These are phyloP conservation scores for Drosophila histrio DNA, from an alignment of 2,888 invertebrate genomes.

Conservation along the genomic window DNA sequence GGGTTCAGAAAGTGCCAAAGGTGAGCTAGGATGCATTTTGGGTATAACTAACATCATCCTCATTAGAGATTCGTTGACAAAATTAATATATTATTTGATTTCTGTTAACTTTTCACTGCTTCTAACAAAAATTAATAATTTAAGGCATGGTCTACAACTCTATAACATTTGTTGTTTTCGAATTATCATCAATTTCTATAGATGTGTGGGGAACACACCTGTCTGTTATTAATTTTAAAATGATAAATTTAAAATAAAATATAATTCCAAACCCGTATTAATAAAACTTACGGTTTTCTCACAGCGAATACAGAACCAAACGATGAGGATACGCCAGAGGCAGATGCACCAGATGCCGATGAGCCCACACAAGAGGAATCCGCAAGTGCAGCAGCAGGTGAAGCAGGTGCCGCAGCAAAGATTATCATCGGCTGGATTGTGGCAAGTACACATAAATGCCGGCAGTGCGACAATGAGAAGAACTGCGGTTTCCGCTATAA, in stretches of 20 bases:
- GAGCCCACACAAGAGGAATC: conserved; percentile 84
- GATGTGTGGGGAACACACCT: too few relatives aligned
- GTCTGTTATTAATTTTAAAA: neutral
- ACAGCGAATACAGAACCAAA: conserved; percentile 57
- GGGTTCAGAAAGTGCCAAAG: conserved; percentile 57
- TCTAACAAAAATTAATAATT: too few relatives aligned
- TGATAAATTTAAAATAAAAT: neutral
- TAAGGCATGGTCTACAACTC: too few relatives aligned
- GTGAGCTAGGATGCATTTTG: conserved; percentile 57
- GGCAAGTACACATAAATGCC: conserved; percentile 72
- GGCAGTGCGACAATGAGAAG: conserved; percentile 77
- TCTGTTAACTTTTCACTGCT: too few relatives aligned
- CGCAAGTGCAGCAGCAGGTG: conserved; percentile 64
- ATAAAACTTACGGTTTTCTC: neutral
- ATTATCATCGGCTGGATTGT: conserved; percentile 82
- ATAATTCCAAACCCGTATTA: neutral
- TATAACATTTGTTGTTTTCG: too few relatives aligned
- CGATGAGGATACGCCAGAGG: conserved; percentile 62
- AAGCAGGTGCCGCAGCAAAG: conserved; percentile 80
- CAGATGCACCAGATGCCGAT: conserved; percentile 67
- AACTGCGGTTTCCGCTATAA: conserved; percentile 81
- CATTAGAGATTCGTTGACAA: too few relatives aligned
- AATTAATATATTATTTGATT: too few relatives aligned
- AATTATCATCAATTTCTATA: too few relatives aligned
- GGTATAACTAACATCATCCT: too few relatives aligned